phyloP scores from a whole-genome alignment of 2,113 vertebrate species.

The Psophia crepitans region DNA sequence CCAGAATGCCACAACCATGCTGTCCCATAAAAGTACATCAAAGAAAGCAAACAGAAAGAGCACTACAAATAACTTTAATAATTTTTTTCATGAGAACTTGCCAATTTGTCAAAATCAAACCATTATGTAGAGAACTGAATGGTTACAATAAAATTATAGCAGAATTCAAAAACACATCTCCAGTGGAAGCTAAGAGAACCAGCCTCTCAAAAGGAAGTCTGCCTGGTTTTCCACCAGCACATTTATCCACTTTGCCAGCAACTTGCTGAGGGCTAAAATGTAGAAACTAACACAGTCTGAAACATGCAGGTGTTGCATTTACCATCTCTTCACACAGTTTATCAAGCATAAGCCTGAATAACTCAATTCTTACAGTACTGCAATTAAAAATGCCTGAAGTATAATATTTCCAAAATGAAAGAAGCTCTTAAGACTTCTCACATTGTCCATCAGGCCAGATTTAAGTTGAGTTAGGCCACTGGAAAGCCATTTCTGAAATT shows the following conservation, averaged over 20 bases:
- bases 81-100: not conserved
- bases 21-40: not conserved
- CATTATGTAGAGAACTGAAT: not conserved
- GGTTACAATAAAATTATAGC: not conserved
- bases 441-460: not conserved
- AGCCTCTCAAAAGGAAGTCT: not conserved
- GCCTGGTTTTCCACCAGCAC: not conserved
- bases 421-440: not conserved
- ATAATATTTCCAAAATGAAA: not conserved
- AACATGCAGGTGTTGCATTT: not conserved
- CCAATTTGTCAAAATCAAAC: not conserved
- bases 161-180: not conserved
- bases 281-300: not conserved
- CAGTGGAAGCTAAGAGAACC: not conserved
- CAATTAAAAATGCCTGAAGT: not conserved
- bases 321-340: not conserved
- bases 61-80: not conserved
- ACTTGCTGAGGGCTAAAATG: not conserved
- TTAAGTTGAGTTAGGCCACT: not conserved
- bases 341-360: not conserved
- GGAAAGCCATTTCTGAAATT: not conserved
- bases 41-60: not conserved
- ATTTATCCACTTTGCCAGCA: not conserved
- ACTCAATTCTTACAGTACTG: not conserved
- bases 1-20: not conserved